Base-by-base conservation (phyloP, 1,140 invertebrate species). In the Lutraria rhynchaena region DNA sequence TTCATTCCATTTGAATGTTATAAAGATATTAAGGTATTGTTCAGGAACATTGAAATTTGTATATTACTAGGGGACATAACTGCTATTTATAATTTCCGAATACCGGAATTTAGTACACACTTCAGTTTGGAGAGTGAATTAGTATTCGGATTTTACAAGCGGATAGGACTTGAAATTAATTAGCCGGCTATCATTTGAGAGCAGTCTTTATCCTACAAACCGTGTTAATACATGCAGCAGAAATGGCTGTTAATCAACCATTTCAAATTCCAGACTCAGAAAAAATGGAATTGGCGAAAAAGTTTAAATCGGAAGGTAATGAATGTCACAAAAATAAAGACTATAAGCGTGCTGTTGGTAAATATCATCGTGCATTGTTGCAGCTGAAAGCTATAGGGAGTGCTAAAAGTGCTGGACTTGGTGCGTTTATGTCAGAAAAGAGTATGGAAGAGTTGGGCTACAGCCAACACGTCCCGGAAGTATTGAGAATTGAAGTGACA, bases 231-330 rank as follows among this genome's bases (percentile, higher is more conserved):
- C 13, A 15, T 29, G 33, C 15, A 19, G n/a, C n/a, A n/a, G n/a
- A n/a, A 57, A 71, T 77, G 65, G 61, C 58, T 46, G 53, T 70
- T 35, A 41, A 70, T 57, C 57, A 58, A 31, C 22, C 63, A 55
- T 27, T 29, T 1, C 73, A 70, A 31, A 75, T 84, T 1, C 49
- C 57, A 35, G 85, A 86, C 73, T 35, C 46, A 24, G 84, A 88
- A 31, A 84, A 83, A 73, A 58, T 88, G n/a, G 60, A 82, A 71
- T 78, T 81, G 35, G 90, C 90, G 35, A 82, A 84, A 61, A 61
- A 60, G n/a, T 89, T 84, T n/a, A 91, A 91, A 84, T 29, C 57
- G n/a, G 85, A 87, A 41, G 90, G 90, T 11, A 91, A 91, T 87
- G 86, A 87, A 60, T 80, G 76, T 5, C 90, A 89, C 61, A 90